Base-by-base conservation (phyloP, 1,140 invertebrate species). In the Octopus bimaculoides region DNA sequence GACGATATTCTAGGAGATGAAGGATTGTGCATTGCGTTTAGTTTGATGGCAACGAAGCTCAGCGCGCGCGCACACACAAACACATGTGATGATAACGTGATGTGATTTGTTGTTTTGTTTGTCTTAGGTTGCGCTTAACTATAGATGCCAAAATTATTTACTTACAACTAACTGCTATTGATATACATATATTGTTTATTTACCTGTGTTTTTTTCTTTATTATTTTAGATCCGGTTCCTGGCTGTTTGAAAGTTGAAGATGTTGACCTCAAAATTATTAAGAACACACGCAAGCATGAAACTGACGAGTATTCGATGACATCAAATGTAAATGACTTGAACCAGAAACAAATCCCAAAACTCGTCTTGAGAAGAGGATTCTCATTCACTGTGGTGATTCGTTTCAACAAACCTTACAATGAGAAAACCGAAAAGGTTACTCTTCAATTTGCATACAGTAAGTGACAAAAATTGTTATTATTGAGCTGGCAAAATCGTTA, bases 321-420 rank as follows among this genome's bases (percentile, higher is more conserved):
- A 9, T 61, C 75, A 6, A 78, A 81, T 52, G 20, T 75, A 10
- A 41, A 55, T 7, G 55, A 66, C 6, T 14, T 77, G 9, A 17
- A 78, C 5, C 73, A 53, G 6, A 73, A 53, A 0, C n/a, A 41
- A 8, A 75, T 53, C 12, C 81, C 79, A 26, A 75, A 82, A 75
- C 81, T 86, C 61, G 83, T 86, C 10, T 77, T 84, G 3, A 79
- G 85, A 71, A 77, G 85, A 26, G 85, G 85, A 4, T 82, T 83
- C 56, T 75, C 79, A 6, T 86, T 86, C 78, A 75, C 53, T 55
- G 75, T 84, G n/a, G 73, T 26, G 6, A n/a, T 86, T 7, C 41
- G 55, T 10, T 84, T 86, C 75, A 78, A 79, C 77, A 77, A 79
- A 75, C 53, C 75, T 7, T 85, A 83, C 66, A 78, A 83, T 74